Base-by-base conservation (phyloP, 2,113 vertebrate species). In the Sialia sialis region DNA sequence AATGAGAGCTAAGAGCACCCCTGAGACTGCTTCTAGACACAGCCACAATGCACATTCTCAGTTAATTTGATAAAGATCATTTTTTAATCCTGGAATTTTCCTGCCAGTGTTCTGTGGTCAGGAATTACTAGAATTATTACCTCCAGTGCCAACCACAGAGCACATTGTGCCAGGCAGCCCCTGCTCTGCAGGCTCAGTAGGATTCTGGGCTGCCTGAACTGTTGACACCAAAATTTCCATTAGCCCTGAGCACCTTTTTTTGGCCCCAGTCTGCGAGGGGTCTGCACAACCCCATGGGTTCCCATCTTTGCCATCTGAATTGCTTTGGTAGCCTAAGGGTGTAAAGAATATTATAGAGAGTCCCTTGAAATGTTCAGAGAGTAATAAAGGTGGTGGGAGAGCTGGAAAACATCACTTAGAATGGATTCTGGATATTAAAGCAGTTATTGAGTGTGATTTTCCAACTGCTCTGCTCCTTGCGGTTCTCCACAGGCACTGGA, bases 61-160 rank as follows among this genome's bases (percentile, higher is more conserved):
- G 39, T 48, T 89, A 23, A 87, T 90, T 95, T 86, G 32, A 72
- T 39, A n/a, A 69, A 70, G 55, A 83, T 41, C 6, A 49, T 93
- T 84, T 77, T 77, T 55, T 39, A 74, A 14, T 4, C 26, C 75
- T 16, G 25, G 17, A 0, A 0, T 59, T 84, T 74, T 62, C 43
- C 84, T 94, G 81, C 22, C 52, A 67, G 73, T n/a, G 9, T 55
- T 76, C 56, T 8, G 11, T 16, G 7, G 49, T 51, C 9, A 27
- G 51, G 51, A 30, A 52, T 52, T 22, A 62, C 16, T 41, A 43
- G 77, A 84, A 58, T 77, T 13, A 29, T 13, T 43, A 6, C 83
- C 41, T 27, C 55, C 58, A 2, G 7, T 39, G 43, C 83, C 56
- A 55, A 3, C 8, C 5, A 2, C 34, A 22, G 10, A 58, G 70